Percentiles rank a stretch among this genome's conserved stretches.
Conservation (phyloP, 2,113 vertebrate species). For the Cygnus atratus region DNA sequence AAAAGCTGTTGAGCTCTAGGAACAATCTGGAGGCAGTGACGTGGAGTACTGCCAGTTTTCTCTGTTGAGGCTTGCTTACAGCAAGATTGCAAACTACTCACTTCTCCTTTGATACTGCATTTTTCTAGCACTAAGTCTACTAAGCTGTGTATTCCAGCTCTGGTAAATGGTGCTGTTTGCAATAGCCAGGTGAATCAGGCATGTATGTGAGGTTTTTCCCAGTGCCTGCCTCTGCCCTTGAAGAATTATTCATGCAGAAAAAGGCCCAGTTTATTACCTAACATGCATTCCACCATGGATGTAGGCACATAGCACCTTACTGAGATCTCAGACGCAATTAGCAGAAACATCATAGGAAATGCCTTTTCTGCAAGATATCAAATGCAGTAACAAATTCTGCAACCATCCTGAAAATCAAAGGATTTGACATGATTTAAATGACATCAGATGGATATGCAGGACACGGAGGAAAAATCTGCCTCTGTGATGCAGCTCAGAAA, state of each 20-base stretch:
- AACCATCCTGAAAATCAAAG: not conserved
- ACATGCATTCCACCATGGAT: fast-evolving
- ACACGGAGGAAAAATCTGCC: not conserved
- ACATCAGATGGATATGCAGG: not conserved
- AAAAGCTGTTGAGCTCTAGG: not conserved
- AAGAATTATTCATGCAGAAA: not conserved
- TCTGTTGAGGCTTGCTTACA: not conserved
- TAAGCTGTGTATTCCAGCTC: not conserved
- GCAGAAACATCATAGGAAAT: not conserved
- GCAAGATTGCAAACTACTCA: not conserved
- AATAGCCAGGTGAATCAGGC: not conserved
- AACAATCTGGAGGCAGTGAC: not conserved
- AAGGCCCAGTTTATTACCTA: not conserved
- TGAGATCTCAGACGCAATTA: not conserved
- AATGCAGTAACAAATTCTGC: not conserved
- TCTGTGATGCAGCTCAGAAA: not conserved
- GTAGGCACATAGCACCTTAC: not conserved
- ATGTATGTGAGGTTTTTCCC: fast-evolving
- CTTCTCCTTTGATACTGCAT: not conserved
- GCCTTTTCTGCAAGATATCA: not conserved
- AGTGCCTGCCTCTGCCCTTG: not conserved
- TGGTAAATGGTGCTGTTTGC: not conserved
- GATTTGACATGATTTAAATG: not conserved
- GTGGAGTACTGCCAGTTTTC: not conserved
- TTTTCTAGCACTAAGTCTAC: not conserved